Evolutionary conservation across 2,888 invertebrate species (phyloP).

Genomic region (Rhopalosiphum nymphaeae): DNA sequence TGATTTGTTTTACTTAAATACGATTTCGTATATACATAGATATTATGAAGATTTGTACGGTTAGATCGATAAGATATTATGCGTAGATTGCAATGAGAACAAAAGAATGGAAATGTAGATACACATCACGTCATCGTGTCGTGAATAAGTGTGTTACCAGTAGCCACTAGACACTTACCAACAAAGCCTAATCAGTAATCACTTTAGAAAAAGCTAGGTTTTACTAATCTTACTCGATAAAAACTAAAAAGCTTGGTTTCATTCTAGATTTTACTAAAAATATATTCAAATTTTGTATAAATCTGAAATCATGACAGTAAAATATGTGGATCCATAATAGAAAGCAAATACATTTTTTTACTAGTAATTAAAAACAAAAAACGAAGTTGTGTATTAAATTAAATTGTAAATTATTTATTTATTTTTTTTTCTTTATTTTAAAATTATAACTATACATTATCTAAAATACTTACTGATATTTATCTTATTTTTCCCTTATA

Average conservation of each 20-base stretch:
- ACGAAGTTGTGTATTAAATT: neutral
- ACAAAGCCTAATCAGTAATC: neutral
- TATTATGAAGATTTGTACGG: neutral
- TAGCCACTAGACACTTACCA: no score
- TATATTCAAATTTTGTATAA: neutral
- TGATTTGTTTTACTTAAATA: constrained; percentile 35
- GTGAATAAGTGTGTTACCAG: neutral
- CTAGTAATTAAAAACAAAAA: neutral
- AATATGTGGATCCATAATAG: neutral
- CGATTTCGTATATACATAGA: neutral
- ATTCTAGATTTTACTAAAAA: neutral
- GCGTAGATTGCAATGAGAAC: neutral
- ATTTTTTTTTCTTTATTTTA: no score
- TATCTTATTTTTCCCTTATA: no score
- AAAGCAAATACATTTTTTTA: neutral
- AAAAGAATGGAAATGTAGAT: neutral
- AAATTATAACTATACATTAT: no score
- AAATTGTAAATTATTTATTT: no score
- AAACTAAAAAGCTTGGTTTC: neutral
- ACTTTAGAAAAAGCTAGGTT: neutral
- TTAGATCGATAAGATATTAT: constrained; percentile 21
- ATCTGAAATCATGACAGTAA: neutral
- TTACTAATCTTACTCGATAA: neutral
- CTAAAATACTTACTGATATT: no score
- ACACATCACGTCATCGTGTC: neutral